These are phyloP conservation scores for Cepaea hortensis DNA, from an alignment of 2,888 invertebrate species.

Conservation along the genomic window DNA sequence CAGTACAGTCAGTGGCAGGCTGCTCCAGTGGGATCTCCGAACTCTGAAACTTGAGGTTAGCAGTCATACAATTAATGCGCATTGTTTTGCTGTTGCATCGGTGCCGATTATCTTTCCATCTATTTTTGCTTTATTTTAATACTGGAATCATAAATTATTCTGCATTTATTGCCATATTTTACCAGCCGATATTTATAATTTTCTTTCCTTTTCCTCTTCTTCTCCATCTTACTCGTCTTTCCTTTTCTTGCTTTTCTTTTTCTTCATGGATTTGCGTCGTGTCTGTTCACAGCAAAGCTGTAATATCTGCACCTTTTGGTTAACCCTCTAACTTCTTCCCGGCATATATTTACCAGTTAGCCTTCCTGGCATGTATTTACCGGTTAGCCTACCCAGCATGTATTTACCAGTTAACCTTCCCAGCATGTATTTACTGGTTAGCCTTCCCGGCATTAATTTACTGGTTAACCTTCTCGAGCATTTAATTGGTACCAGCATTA, in stretches of 20 bases:
- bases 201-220: neutral
- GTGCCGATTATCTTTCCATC: no score
- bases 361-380: no score
- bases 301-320: neutral
- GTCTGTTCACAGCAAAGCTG: neutral
- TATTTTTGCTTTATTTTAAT: no score
- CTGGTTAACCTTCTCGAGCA: neutral
- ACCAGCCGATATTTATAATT: neutral
- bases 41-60: constrained; percentile 79
- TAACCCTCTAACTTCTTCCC: neutral
- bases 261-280: neutral
- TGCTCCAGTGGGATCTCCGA: constrained; percentile 80
- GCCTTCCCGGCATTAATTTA: neutral
- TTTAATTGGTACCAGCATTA: no score
- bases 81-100: no score
- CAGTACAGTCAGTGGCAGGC: constrained; percentile 74
- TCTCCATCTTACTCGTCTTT: neutral
- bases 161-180: no score
- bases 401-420: neutral
- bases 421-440: no score
- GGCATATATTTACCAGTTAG: neutral
- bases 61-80: no score
- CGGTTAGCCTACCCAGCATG: neutral
- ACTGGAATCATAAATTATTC: no score
- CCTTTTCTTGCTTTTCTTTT: neutral